Percentiles rank a stretch among this genome's conserved stretches.
Conservation (phyloP, 1,140 invertebrate genomes). For the Calliopsis andreniformis region DNA sequence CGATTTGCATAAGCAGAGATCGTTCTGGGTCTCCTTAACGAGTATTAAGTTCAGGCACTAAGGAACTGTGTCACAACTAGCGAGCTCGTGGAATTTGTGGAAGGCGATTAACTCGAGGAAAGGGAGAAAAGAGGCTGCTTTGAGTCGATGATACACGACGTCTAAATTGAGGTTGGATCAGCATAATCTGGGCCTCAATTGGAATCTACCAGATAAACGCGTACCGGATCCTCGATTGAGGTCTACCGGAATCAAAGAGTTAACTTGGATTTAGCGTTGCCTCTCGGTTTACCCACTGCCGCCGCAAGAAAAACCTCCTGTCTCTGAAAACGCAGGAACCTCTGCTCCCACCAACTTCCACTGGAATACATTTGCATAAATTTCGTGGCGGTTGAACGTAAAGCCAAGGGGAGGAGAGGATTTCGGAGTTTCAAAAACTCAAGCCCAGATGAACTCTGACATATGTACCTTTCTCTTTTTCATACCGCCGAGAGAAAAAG, state of each 20-base stretch:
- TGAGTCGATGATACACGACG: neutral
- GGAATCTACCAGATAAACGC: neutral
- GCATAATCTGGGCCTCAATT: conserved; percentile 17
- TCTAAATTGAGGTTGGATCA: no score
- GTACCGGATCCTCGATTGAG: conserved; percentile 18
- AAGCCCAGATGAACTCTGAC: neutral
- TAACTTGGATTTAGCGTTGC: neutral
- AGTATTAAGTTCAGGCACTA: neutral
- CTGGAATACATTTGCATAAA: conserved; percentile 23
- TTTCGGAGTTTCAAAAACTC: neutral
- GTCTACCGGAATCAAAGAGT: conserved; percentile 12
- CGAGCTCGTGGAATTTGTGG: neutral
- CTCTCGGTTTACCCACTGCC: neutral
- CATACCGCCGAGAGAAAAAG: neutral
- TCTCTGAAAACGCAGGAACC: neutral
- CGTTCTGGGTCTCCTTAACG: neutral
- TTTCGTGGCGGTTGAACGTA: neutral
- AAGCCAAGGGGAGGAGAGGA: neutral
- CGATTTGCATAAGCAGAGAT: neutral
- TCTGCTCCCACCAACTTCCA: neutral
- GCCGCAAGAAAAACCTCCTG: neutral
- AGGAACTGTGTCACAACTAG: neutral
- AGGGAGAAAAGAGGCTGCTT: no score
- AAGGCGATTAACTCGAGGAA: conserved; percentile 1
- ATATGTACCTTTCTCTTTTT: neutral